Conservation (phyloP, 2,888 invertebrate genomes). For the Drosophila nr. perissopoda region DNA sequence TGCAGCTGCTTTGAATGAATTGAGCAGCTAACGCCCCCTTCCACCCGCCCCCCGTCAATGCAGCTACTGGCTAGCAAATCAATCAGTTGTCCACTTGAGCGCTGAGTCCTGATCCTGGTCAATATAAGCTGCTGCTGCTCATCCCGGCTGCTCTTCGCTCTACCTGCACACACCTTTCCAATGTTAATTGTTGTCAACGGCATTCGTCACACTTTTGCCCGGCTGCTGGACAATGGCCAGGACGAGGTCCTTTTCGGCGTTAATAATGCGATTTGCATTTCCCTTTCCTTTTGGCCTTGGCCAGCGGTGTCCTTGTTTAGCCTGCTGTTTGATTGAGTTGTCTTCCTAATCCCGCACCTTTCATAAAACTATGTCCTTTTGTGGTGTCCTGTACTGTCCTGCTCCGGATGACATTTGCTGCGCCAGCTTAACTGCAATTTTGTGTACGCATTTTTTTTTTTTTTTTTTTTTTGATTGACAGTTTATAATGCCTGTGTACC, state of each 20-base stretch:
- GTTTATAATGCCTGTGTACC: constrained; percentile 56
- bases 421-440: constrained; percentile 65
- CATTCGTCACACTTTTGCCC: constrained; percentile 75
- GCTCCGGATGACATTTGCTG: constrained; percentile 39
- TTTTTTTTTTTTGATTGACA: constrained; percentile 63
- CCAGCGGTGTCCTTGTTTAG: constrained; percentile 37
- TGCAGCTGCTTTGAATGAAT: constrained; percentile 64
- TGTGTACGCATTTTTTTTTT: constrained; percentile 35
- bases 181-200: constrained; percentile 72
- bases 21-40: constrained; percentile 21
- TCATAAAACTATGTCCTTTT: constrained; percentile 36
- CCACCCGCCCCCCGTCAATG: not conserved
- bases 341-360: constrained; percentile 69
- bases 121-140: constrained; percentile 15
- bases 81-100: constrained; percentile 74
- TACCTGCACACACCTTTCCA: constrained; percentile 51
- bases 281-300: constrained; percentile 56
- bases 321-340: constrained; percentile 75
- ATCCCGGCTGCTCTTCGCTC: not conserved
- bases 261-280: constrained; percentile 84
- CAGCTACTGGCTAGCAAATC: constrained; percentile 34
- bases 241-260: constrained; percentile 71
- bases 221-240: constrained; percentile 56
- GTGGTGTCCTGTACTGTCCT: constrained; percentile 1
- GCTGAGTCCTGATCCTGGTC: constrained; percentile 6